Evolutionary conservation across 2,888 invertebrate species (phyloP), one percentile per base, ranked within the genome.

Genomic region (Sarcophaga variegata): DNA sequence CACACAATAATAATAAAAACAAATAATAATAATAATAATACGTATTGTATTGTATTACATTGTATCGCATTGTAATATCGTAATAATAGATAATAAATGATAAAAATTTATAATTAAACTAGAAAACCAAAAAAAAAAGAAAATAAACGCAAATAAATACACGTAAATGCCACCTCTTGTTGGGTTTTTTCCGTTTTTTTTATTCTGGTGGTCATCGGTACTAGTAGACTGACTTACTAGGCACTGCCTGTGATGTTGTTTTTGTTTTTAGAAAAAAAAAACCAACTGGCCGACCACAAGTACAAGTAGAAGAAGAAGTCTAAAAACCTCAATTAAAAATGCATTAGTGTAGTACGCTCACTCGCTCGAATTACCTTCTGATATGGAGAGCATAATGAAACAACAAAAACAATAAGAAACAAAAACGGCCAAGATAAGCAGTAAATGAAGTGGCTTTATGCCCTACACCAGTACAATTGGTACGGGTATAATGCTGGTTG

Each of bases 321-420:
- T 25, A 27, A 70, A 86, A 69, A 91, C 92, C 92, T 90, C 92
- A 92, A 92, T 92, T 92, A 92, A 92, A 92, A 92, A 92, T 90
- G 90, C 92, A 92, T 92, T 92, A 92, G 90, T 90, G 90, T 90
- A 54, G 37, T 37, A 37, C 37, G 17, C 3, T 54, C 17, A 17
- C 17, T 89, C 84, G 84, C 87, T 85, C 81, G 81, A 81, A 71
- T 79, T 87, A 72, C 72, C 69, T 82, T 85, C 27, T 79, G 74
- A 25, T 78, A 70, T 81, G 27, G 64, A 74, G 67, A 78, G 72
- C 67, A 64, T 54, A 17, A 45, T 27, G 62, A 62, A 78, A 59
- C 22, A 54, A 37, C 54, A 71, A 17, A n/a, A 70, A 17, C 25
- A 27, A 70, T 62, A 49, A 6, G 20, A 10, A 45, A 54, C 12